Conservation (phyloP, 2,888 invertebrate species). For the Cristatella mucedo region DNA sequence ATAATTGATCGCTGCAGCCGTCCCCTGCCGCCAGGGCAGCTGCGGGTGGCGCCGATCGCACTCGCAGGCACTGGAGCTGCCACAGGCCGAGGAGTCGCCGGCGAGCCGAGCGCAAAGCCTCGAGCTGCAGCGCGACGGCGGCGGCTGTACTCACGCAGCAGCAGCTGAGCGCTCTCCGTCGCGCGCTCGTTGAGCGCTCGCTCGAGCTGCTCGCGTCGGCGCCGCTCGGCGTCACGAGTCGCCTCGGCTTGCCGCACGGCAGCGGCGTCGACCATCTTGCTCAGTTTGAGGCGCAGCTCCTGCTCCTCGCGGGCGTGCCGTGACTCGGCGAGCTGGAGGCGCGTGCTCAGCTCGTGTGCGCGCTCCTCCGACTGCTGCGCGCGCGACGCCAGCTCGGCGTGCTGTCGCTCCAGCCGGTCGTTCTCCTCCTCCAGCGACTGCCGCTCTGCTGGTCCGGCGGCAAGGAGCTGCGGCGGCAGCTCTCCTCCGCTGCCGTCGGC, state of each 20-base stretch:
- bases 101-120: too few relatives aligned
- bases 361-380: background rate
- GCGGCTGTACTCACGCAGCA: constrained; percentile 1
- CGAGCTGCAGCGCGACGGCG: too few relatives aligned
- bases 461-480: too few relatives aligned
- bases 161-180: background rate
- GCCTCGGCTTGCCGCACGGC: background rate
- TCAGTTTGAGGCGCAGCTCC: background rate
- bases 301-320: constrained; percentile 2
- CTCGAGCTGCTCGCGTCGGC: constrained; percentile 3
- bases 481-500: too few relatives aligned
- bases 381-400: background rate
- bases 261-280: background rate
- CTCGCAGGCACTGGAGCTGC: too few relatives aligned
- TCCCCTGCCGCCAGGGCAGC: too few relatives aligned
- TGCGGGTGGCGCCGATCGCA: too few relatives aligned
- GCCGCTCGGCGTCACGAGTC: background rate
- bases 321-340: background rate
- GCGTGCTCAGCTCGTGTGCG: background rate
- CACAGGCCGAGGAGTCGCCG: too few relatives aligned
- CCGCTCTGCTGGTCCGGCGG: background rate
- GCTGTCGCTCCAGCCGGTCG: background rate
- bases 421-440: background rate
- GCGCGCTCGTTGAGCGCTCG: constrained; percentile 1
- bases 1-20: too few relatives aligned